A percentile compares a stretch with the other conserved stretches of the same genome.
Conservation (phyloP, 2,888 invertebrate species). For the Drosophila pegasa region DNA sequence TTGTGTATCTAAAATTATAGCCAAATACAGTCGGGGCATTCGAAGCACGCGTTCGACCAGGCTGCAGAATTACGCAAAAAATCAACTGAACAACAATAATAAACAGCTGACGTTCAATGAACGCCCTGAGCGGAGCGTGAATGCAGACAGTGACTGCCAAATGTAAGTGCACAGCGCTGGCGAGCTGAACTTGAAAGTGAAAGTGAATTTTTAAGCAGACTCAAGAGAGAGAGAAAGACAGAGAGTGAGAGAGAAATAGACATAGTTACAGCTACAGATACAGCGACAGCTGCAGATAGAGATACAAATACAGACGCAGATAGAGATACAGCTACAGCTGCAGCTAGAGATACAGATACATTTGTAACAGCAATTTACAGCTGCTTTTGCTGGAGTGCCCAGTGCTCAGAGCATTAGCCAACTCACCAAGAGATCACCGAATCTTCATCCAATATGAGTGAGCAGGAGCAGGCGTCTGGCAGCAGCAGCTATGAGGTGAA, state of each 20-base stretch:
- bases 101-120: constrained; percentile 79
- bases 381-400: constrained; percentile 70
- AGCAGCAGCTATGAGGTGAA: constrained; percentile 61
- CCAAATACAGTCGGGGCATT: constrained; percentile 31
- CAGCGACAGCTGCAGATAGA: constrained; percentile 6
- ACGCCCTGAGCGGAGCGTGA: constrained; percentile 51
- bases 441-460: constrained; percentile 29
- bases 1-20: constrained; percentile 7
- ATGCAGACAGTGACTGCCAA: constrained; percentile 62
- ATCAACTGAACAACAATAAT: constrained; percentile 36
- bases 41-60: constrained; percentile 52
- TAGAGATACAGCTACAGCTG: constrained; percentile 9
- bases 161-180: constrained; percentile 61
- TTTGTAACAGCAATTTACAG: background rate
- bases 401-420: constrained; percentile 71
- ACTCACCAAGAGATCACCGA: background rate
- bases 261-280: constrained; percentile 9
- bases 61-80: constrained; percentile 76
- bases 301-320: background rate
- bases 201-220: constrained; percentile 57
- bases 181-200: constrained; percentile 81
- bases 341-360: constrained; percentile 8
- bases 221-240: constrained; percentile 7
- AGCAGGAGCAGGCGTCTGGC: constrained; percentile 27
- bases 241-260: constrained; percentile 5